Evolutionary conservation across 2,888 invertebrate species (phyloP).

Genomic region (Scaptodrosophila latifasciaeformis): DNA sequence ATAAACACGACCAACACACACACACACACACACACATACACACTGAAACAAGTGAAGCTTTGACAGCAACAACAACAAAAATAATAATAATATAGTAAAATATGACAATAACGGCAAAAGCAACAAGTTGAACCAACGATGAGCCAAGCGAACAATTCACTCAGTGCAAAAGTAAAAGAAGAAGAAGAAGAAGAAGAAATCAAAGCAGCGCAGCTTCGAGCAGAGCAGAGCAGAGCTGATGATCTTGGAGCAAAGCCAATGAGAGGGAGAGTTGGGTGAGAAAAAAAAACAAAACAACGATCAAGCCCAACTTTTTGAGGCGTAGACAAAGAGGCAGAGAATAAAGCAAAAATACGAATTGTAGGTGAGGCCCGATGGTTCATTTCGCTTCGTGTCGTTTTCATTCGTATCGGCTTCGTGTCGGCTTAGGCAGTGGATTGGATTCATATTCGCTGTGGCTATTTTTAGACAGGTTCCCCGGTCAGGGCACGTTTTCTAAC

Average conservation of each 20-base stretch:
- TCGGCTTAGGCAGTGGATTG: slow-evolving; percentile 34
- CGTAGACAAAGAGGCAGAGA: slow-evolving; percentile 29
- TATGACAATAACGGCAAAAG: slow-evolving; percentile 18
- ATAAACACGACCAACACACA: slow-evolving; percentile 34
- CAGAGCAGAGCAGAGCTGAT: not conserved
- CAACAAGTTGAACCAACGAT: slow-evolving; percentile 34
- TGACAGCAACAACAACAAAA: slow-evolving; percentile 10
- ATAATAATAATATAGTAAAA: too few relatives aligned
- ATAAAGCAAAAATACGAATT: too few relatives aligned
- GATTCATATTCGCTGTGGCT: slow-evolving; percentile 66
- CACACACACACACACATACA: too few relatives aligned
- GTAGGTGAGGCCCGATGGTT: slow-evolving; percentile 50
- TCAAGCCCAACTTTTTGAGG: slow-evolving; percentile 3
- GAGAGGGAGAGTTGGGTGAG: not conserved
- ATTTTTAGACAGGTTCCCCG: slow-evolving; percentile 72
- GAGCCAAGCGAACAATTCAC: too few relatives aligned
- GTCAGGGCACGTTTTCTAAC: slow-evolving; percentile 72
- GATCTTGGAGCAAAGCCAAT: not conserved
- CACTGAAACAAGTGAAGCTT: slow-evolving; percentile 9
- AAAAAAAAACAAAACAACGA: too few relatives aligned
- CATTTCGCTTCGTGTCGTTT: slow-evolving; percentile 14
- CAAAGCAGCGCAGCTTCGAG: not conserved
- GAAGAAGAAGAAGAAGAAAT: too few relatives aligned
- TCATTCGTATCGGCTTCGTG: slow-evolving; percentile 34
- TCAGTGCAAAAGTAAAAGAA: too few relatives aligned